Evolutionary conservation across 2,113 vertebrate genomes (phyloP).

Genomic region (Bothrops jararaca): DNA sequence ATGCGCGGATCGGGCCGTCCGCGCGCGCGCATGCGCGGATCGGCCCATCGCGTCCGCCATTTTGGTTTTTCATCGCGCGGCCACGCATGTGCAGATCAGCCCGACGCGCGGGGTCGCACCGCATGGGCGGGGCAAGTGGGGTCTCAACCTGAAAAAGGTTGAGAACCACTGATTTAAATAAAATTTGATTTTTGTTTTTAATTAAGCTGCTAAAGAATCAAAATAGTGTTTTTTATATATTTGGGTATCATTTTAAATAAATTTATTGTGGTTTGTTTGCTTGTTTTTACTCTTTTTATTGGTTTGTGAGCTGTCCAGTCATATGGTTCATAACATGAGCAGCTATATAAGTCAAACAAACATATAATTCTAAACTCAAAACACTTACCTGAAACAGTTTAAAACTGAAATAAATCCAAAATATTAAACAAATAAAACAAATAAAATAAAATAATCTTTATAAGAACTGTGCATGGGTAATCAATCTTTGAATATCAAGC

Average conservation of each 20-base stretch:
- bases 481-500: background rate
- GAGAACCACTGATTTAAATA: background rate
- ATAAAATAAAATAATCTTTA: background rate
- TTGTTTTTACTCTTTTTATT: background rate
- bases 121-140: too few species aligned
- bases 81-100: too few species aligned
- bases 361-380: background rate
- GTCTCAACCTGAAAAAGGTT: too few species aligned
- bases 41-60: too few species aligned
- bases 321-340: background rate
- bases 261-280: background rate
- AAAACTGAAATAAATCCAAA: background rate
- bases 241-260: background rate
- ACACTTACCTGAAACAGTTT: background rate
- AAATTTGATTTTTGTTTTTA: too few species aligned
- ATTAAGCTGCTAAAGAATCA: constrained; percentile 4
- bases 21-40: too few species aligned
- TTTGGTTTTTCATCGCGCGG: too few species aligned
- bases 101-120: too few species aligned
- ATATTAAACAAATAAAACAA: too few species aligned
- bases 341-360: background rate
- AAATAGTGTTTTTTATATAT: background rate
- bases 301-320: background rate
- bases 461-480: background rate
- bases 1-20: too few species aligned